phyloP scores from a whole-genome alignment of 2,113 vertebrate species.

The Poeciliopsis turrubarensis region DNA sequence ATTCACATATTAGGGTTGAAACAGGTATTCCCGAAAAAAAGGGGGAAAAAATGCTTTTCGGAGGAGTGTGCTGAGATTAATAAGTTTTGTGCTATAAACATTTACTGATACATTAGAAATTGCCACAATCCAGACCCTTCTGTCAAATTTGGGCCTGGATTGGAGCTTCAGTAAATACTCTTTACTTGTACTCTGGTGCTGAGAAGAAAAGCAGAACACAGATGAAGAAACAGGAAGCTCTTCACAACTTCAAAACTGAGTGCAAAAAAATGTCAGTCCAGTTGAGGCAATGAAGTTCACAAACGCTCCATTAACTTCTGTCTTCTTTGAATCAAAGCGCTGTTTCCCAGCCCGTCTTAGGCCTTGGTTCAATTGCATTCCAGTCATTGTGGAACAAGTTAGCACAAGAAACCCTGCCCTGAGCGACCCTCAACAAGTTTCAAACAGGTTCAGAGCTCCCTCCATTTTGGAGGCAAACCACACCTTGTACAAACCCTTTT shows the following conservation, averaged over 20 bases:
- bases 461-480: slow-evolving; percentile 68
- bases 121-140: neutral
- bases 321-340: neutral
- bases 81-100: neutral
- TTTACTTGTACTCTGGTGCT: neutral
- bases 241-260: slow-evolving; percentile 3
- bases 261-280: neutral
- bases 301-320: neutral
- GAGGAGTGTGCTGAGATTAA: neutral
- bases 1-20: neutral
- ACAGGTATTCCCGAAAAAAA: neutral
- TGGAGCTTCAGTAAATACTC: neutral
- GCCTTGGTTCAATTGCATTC: slow-evolving; percentile 63
- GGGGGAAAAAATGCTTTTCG: neutral
- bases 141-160: neutral
- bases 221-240: slow-evolving; percentile 60
- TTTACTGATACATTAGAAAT: neutral
- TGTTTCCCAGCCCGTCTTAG: slow-evolving; percentile 19
- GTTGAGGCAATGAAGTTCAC: neutral
- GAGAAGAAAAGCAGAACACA: slow-evolving; percentile 56
- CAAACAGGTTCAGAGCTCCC: slow-evolving; percentile 53
- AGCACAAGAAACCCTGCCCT: slow-evolving; percentile 63
- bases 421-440: slow-evolving; percentile 58
- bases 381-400: slow-evolving; percentile 72
- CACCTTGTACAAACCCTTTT: slow-evolving; percentile 43